Base-by-base conservation (phyloP, 2,113 vertebrate genomes). In the Sisor rabdophorus region DNA sequence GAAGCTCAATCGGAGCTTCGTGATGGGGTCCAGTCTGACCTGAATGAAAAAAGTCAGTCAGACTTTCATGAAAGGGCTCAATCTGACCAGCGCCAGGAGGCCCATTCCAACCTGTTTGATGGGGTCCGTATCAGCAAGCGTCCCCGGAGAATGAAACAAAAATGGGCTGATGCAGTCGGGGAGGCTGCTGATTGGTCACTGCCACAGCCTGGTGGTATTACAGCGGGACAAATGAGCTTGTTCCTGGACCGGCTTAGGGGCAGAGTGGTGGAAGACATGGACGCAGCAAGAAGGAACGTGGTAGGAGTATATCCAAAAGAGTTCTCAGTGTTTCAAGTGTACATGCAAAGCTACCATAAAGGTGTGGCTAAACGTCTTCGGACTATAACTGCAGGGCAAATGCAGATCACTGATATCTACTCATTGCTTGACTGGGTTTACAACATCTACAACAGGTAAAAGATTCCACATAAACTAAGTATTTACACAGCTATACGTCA, bases 391-490 rank as follows among this genome's bases (percentile, higher is more conserved):
- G 86, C 86, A 47, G 87, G 89, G 0, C 89, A 89, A 0, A 86
- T 96, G 32, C 87, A 88, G 30, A 91, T 95, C 73, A 85, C 92
- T 0, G 93, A 98, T 1, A 93, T 94, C 68, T 96, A 96, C 84
- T 92, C 93, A 10, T 86, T 96, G 55, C 87, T 98, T 19, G 93
- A 96, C 71, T 98, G 95, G 95, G 93, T 93, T 88, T 91, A 94
- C 87, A 95, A 95, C 70, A 88, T 93, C 86, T 96, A 98, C 87
- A 92, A 90, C 86, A 94, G 94, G 95, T 95, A 77, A 83, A 4
- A 44, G 40, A 6, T 30, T 16, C 24, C 16, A 8, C 28, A 15
- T 65, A 67, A 24, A 4, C 11, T 7, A 11, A 47, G 44, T 68
- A 17, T 28, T 52, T 16, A 47, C n/a, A 10, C 30, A 40, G 0